A percentile compares a stretch with the other conserved stretches of the same genome.
phyloP scores from a whole-genome alignment of 2,113 vertebrate genomes.

The Vulpes ferrilata region DNA sequence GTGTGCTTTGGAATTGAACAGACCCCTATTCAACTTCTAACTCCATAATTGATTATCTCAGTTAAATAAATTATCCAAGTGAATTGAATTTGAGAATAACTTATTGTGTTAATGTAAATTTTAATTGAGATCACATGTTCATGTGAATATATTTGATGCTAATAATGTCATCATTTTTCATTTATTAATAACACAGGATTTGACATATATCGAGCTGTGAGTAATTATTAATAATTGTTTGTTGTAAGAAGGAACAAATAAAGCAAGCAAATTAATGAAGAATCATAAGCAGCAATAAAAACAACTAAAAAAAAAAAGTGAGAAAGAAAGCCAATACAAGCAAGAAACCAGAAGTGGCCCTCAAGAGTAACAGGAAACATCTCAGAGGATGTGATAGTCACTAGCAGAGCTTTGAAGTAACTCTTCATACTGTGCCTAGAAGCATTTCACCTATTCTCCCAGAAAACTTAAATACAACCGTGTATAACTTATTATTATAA shows the following conservation, averaged over 20 bases:
- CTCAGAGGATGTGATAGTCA: not conserved
- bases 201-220: not conserved
- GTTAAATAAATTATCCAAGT: not conserved
- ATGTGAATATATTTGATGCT: not conserved
- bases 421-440: not conserved
- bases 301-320: not conserved
- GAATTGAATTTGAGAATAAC: not conserved
- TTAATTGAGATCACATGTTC: not conserved
- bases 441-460: not conserved
- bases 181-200: not conserved
- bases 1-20: not conserved
- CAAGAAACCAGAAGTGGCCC: not conserved
- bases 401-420: not conserved
- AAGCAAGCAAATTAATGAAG: not conserved
- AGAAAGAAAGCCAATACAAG: not conserved
- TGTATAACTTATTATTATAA: not conserved
- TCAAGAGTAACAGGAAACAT: not conserved
- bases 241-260: not conserved
- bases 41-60: not conserved
- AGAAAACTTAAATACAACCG: not conserved
- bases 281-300: not conserved
- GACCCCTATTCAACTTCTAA: not conserved
- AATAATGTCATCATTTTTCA: not conserved
- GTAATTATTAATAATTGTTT: not conserved
- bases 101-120: not conserved